Conservation (phyloP, 1,140 invertebrate genomes). For the Ruditapes philippinarum region DNA sequence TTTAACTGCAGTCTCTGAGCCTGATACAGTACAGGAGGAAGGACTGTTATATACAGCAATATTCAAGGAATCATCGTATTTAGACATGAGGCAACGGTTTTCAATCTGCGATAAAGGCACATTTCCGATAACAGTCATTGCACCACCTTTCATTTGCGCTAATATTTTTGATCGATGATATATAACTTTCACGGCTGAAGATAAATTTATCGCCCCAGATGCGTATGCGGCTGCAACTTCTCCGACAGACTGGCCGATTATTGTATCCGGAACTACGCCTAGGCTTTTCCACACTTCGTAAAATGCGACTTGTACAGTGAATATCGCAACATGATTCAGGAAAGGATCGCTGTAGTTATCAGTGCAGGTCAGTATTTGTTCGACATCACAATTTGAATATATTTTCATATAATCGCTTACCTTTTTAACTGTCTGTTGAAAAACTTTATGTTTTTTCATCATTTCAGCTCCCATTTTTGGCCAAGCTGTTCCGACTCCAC, state of each 20-base stretch:
- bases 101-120: conserved; percentile 14
- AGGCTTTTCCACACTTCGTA: conserved; percentile 52
- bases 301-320: conserved; percentile 69
- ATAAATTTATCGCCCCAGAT: conserved; percentile 57
- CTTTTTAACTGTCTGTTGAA: conserved; percentile 60
- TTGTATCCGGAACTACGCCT: conserved; percentile 47
- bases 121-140: conserved; percentile 69
- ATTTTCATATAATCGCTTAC: conserved; percentile 59
- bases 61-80: not conserved
- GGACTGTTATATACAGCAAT: conserved; percentile 69
- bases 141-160: conserved; percentile 36
- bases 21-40: conserved; percentile 66
- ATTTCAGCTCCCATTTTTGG: not conserved
- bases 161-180: conserved; percentile 62
- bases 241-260: conserved; percentile 72
- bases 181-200: conserved; percentile 66
- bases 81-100: conserved; percentile 11
- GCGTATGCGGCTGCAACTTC: conserved; percentile 73
- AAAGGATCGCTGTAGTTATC: conserved; percentile 61
- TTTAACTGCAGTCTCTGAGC: conserved; percentile 35
- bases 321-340: conserved; percentile 68
- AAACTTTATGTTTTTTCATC: not conserved
- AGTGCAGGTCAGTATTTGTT: conserved; percentile 62
- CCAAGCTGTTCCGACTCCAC: conserved; percentile 43
- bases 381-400: conserved; percentile 60